phyloP scores from a whole-genome alignment of 2,888 invertebrate species.

The Sphecodes monilicornis region DNA sequence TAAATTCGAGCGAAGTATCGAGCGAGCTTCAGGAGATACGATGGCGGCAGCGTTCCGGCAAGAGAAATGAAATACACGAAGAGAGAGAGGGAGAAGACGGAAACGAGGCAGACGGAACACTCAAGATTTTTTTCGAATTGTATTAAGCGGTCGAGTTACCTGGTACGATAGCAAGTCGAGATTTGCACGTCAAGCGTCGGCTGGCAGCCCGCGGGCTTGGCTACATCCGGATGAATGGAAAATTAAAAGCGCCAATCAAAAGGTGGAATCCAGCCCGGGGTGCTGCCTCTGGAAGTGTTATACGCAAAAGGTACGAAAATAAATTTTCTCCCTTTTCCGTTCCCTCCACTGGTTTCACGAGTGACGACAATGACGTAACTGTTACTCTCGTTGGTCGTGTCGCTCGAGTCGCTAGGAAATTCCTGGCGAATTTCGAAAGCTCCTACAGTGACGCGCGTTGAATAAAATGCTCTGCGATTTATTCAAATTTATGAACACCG shows the following conservation, averaged over 20 bases:
- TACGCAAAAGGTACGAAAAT: conserved; percentile 66
- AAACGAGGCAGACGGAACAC: conserved; percentile 22
- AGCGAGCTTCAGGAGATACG: background rate
- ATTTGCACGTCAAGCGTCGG: conserved; percentile 68
- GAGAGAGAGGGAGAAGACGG: background rate
- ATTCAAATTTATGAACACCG: conserved; percentile 22
- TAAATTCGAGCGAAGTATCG: background rate
- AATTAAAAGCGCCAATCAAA: conserved; percentile 75
- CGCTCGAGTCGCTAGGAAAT: conserved; percentile 33
- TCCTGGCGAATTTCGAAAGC: conserved; percentile 22
- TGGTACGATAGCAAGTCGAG: conserved; percentile 48
- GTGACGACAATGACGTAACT: conserved; percentile 38
- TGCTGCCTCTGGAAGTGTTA: conserved; percentile 66
- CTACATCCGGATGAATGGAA: conserved; percentile 67
- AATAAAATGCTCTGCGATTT: conserved; percentile 12
- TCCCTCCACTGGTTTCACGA: conserved; percentile 36
- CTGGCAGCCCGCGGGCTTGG: conserved; percentile 45
- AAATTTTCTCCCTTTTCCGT: conserved; percentile 54
- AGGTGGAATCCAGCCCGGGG: conserved; percentile 63
- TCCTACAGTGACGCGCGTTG: background rate
- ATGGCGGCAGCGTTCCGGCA: background rate
- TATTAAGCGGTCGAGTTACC: conserved; percentile 59
- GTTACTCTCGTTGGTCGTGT: conserved; percentile 23
- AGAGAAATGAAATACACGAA: background rate
- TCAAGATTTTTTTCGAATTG: conserved; percentile 56